Percentiles rank a stretch among this genome's conserved stretches.
Evolutionary conservation across 1,140 invertebrate species (phyloP).

Genomic region (Trichonephila clavipes): DNA sequence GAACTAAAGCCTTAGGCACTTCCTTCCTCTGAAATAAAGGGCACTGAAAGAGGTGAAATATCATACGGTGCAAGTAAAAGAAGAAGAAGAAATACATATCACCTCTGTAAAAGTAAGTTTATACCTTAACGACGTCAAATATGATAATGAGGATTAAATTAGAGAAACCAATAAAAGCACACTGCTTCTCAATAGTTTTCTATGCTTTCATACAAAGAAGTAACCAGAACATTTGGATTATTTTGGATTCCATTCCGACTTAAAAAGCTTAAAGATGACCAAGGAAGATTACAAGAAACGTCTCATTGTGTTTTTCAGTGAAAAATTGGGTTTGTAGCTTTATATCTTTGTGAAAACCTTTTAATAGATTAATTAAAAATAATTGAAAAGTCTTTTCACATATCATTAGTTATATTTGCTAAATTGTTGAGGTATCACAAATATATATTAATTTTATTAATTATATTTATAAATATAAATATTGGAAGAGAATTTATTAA

Average conservation of each 20-base stretch:
- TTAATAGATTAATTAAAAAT: no score
- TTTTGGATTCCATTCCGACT: not conserved
- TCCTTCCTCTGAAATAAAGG: slow-evolving; percentile 40
- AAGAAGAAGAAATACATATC: not conserved
- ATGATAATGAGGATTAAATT: slow-evolving; percentile 4
- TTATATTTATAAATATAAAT: no score
- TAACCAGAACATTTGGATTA: not conserved
- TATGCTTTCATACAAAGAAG: not conserved
- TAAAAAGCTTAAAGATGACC: slow-evolving; percentile 53
- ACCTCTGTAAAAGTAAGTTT: slow-evolving; percentile 19
- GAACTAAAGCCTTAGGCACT: slow-evolving; percentile 8
- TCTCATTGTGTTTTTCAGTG: slow-evolving; percentile 73
- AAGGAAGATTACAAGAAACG: slow-evolving; percentile 74
- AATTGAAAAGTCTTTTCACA: no score
- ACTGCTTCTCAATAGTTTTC: not conserved
- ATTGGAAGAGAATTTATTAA: no score
- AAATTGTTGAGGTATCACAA: no score
- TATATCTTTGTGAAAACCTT: not conserved
- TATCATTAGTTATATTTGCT: no score
- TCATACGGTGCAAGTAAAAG: slow-evolving; percentile 39
- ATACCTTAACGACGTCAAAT: slow-evolving; percentile 44
- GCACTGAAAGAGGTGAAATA: slow-evolving; percentile 52
- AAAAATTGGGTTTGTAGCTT: slow-evolving; percentile 71
- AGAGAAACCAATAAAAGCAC: slow-evolving; percentile 1
- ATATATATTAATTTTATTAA: no score